Conservation (phyloP, 1,140 invertebrate species). For the Cydia strobilella region DNA sequence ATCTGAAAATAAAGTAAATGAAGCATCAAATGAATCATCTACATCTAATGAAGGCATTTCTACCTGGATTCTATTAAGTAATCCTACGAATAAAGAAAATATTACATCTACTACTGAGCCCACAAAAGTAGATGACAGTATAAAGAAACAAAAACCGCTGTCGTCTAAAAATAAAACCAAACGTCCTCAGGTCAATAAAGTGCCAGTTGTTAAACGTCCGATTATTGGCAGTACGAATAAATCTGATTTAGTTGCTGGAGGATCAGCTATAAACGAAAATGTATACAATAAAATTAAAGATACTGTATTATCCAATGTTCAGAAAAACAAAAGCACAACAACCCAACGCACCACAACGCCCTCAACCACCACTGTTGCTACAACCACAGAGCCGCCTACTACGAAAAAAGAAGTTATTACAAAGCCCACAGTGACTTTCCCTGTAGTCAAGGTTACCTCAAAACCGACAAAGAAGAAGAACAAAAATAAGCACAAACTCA, state of each 20-base stretch:
- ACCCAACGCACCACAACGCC: conserved; percentile 48
- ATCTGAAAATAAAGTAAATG: conserved; percentile 67
- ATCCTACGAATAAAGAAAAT: conserved; percentile 60
- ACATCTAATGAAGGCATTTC: conserved; percentile 85
- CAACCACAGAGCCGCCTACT: conserved; percentile 53
- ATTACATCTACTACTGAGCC: conserved; percentile 60
- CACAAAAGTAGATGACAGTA: conserved; percentile 60
- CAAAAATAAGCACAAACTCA: conserved; percentile 60
- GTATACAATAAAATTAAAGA: conserved; percentile 78
- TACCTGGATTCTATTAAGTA: conserved; percentile 87
- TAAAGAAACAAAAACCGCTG: conserved; percentile 66
- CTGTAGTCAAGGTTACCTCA: conserved; percentile 51
- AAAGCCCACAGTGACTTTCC: conserved; percentile 37
- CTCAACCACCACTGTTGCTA: conserved; percentile 49
- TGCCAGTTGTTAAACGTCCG: conserved; percentile 53
- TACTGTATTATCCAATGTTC: conserved; percentile 75
- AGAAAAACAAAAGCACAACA: conserved; percentile 73
- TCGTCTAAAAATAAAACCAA: conserved; percentile 66
- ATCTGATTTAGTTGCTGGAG: conserved; percentile 74
- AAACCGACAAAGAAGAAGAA: conserved; percentile 69
- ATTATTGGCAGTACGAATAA: conserved; percentile 76
- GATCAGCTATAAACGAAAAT: conserved; percentile 78
- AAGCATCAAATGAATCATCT: conserved; percentile 77
- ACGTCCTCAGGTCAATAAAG: conserved; percentile 58
- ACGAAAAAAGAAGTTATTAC: conserved; percentile 52